Conservation (phyloP, 2,113 vertebrate genomes). For the Alexandromys fortis region DNA sequence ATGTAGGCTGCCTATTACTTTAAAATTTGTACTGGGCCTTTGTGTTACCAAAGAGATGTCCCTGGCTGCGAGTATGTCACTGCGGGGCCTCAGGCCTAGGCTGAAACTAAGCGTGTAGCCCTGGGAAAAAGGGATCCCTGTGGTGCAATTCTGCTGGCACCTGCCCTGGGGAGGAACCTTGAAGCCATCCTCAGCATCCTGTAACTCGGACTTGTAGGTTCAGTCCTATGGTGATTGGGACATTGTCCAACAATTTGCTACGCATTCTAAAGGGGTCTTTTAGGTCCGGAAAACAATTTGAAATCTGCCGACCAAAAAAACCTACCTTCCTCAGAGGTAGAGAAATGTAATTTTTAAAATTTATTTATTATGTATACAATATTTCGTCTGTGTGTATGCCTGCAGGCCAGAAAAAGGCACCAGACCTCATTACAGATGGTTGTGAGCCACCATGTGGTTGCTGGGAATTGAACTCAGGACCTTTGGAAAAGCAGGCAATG, state of each 20-base stretch:
- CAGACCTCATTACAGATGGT: too few relatives aligned
- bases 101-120: not conserved
- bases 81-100: not conserved
- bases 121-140: not conserved
- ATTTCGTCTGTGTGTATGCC: too few relatives aligned
- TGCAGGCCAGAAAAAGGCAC: too few relatives aligned
- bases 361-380: too few relatives aligned
- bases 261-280: not conserved
- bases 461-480: too few relatives aligned
- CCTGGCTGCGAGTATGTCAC: too few relatives aligned
- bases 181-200: not conserved
- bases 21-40: not conserved
- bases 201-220: not conserved
- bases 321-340: not conserved
- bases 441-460: too few relatives aligned
- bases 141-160: not conserved
- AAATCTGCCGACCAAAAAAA: constrained; percentile 34
- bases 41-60: not conserved
- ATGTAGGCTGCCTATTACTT: not conserved
- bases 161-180: not conserved
- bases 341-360: not conserved
- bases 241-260: not conserved
- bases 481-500: too few relatives aligned
- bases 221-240: not conserved
- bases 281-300: not conserved